Percentiles rank a stretch among this genome's conserved stretches.
phyloP scores from a whole-genome alignment of 2,113 vertebrate species.

The Myiozetetes cayanensis region DNA sequence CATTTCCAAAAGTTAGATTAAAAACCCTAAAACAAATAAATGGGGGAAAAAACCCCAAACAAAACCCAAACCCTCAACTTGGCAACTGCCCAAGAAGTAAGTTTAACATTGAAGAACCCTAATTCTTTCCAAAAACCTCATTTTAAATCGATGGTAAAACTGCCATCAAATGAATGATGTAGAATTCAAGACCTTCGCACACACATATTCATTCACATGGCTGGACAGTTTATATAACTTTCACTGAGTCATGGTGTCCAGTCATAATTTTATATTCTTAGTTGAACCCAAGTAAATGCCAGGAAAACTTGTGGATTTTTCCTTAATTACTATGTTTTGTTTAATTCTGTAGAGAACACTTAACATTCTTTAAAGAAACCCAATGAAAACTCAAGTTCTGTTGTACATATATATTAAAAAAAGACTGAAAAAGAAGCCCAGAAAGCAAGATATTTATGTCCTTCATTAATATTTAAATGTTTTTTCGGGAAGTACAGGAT shows the following conservation, averaged over 20 bases:
- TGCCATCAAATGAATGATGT: neutral
- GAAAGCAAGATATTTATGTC: constrained; percentile 45
- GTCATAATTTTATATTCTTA: neutral
- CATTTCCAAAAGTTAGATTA: neutral
- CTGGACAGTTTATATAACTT: neutral
- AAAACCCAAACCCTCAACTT: neutral
- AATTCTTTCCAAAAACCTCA: neutral
- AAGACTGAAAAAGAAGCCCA: neutral
- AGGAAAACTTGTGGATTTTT: neutral
- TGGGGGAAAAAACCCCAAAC: neutral
- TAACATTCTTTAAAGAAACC: neutral
- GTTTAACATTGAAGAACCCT: neutral
- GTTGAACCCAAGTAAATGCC: neutral
- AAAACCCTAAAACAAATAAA: neutral
- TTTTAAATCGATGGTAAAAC: neutral
- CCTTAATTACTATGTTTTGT: neutral
- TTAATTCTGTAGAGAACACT: neutral
- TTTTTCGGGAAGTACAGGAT: constrained; percentile 33
- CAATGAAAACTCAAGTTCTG: neutral
- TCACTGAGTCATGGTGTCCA: neutral
- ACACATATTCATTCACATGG: neutral
- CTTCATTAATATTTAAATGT: constrained; percentile 54
- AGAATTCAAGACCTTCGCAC: neutral
- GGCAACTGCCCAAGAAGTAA: constrained; percentile 3
- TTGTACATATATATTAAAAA: neutral